These are phyloP conservation scores for Malthinus flaveolus DNA, from an alignment of 2,888 invertebrate genomes.

Conservation along the genomic window DNA sequence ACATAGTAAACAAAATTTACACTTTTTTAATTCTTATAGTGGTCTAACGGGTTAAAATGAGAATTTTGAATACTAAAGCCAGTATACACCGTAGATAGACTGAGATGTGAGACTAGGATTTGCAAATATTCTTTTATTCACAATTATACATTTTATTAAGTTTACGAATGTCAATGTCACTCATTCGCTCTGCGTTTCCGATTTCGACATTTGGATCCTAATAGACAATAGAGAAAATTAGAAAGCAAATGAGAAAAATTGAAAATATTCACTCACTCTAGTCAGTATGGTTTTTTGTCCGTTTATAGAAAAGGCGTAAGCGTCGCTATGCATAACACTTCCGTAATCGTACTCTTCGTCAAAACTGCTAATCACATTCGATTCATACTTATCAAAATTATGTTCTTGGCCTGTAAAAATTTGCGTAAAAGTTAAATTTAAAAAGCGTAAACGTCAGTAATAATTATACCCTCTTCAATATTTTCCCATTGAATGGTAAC, in stretches of 20 bases:
- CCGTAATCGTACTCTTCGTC: constrained; percentile 70
- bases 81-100: no score
- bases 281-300: constrained; percentile 68
- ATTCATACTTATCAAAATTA: constrained; percentile 69
- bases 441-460: background rate
- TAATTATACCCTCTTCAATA: constrained; percentile 53
- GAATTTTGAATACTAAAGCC: no score
- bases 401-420: constrained; percentile 57
- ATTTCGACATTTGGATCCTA: no score
- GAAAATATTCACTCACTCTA: constrained; percentile 43
- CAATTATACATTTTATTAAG: no score
- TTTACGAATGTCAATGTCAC: no score
- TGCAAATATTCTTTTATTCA: no score
- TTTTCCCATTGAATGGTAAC: constrained; percentile 76
- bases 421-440: background rate
- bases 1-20: no score
- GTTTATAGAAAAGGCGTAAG: constrained; percentile 69
- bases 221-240: background rate
- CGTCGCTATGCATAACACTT: constrained; percentile 75
- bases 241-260: background rate
- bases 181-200: no score
- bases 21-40: no score
- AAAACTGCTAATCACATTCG: constrained; percentile 66
- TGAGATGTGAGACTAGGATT: no score
- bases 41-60: no score